These are phyloP conservation scores for Dascillus cervinus DNA, from an alignment of 2,888 invertebrate species.

Conservation along the genomic window DNA sequence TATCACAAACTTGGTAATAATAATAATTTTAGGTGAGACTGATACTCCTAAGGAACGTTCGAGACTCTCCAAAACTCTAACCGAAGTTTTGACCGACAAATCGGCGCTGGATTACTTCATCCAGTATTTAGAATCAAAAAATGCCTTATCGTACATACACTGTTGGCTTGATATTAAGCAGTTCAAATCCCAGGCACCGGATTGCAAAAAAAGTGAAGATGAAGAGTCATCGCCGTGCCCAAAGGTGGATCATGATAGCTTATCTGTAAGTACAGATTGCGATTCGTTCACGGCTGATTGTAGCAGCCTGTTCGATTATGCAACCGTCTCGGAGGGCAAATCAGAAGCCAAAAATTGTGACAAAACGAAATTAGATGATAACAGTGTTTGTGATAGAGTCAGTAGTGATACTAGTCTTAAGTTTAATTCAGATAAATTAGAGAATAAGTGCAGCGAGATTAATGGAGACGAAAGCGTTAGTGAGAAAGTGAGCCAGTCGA, in stretches of 20 bases:
- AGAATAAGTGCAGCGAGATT: slow-evolving; percentile 14
- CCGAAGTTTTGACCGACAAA: slow-evolving; percentile 70
- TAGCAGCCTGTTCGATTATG: slow-evolving; percentile 35
- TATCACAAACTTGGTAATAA: too few species aligned
- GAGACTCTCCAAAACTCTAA: slow-evolving; percentile 64
- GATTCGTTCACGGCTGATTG: slow-evolving; percentile 40
- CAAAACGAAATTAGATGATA: slow-evolving; percentile 17
- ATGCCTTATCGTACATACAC: slow-evolving; percentile 57
- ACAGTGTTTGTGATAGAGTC: slow-evolving; percentile 32
- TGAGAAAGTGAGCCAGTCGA: slow-evolving; percentile 23
- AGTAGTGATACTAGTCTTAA: slow-evolving; percentile 33
- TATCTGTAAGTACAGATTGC: slow-evolving; percentile 42
- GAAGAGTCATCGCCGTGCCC: slow-evolving; percentile 17
- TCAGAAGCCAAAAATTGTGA: slow-evolving; percentile 14
- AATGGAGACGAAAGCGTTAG: slow-evolving; percentile 7
- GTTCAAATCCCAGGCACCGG: slow-evolving; percentile 45
- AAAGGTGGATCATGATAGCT: slow-evolving; percentile 38
- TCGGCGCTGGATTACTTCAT: slow-evolving; percentile 76
- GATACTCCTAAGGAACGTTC: slow-evolving; percentile 39
- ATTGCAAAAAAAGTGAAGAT: slow-evolving; percentile 8
- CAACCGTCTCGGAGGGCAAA: slow-evolving; percentile 17
- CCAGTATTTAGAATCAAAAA: slow-evolving; percentile 75
- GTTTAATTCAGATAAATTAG: slow-evolving; percentile 17
- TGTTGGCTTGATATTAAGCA: slow-evolving; percentile 72
- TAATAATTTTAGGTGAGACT: slow-evolving; percentile 26